Conservation (phyloP, 2,888 invertebrate genomes). For the Zhengitettix transpicula region DNA sequence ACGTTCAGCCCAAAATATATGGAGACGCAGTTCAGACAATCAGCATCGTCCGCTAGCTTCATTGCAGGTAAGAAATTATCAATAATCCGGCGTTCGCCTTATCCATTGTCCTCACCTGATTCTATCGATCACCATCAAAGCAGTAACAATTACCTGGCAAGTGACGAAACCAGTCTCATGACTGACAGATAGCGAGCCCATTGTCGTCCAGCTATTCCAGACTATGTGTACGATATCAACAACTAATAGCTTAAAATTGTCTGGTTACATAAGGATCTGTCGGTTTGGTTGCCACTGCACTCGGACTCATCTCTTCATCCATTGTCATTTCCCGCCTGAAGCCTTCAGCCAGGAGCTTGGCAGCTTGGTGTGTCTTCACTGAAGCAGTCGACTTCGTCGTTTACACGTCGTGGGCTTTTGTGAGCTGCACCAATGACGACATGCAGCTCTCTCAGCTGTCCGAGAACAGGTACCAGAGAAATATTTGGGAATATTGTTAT, state of each 20-base stretch:
- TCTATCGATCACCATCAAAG: no score
- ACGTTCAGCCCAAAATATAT: constrained; percentile 33
- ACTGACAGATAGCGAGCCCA: no score
- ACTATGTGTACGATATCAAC: no score
- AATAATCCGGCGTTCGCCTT: no score
- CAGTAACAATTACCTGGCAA: no score
- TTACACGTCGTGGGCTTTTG: not conserved
- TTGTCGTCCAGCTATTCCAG: no score
- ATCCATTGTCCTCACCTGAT: no score
- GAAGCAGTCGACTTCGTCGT: not conserved
- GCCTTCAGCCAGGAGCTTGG: not conserved
- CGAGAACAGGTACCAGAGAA: no score
- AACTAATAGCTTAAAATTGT: no score
- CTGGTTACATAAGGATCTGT: not conserved
- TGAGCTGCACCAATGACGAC: not conserved
- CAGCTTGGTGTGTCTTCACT: not conserved
- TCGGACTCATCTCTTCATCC: not conserved
- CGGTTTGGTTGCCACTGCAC: not conserved
- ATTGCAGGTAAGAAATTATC: constrained; percentile 23
- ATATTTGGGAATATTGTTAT: no score
- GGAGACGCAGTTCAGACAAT: constrained; percentile 29
- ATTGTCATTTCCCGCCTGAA: not conserved
- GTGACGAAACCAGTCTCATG: no score
- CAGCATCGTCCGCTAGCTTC: constrained; percentile 27
- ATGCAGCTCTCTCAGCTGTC: not conserved